Conservation (phyloP, 2,797 vertebrate genomes). For the Brotogeris chrysoptera region DNA sequence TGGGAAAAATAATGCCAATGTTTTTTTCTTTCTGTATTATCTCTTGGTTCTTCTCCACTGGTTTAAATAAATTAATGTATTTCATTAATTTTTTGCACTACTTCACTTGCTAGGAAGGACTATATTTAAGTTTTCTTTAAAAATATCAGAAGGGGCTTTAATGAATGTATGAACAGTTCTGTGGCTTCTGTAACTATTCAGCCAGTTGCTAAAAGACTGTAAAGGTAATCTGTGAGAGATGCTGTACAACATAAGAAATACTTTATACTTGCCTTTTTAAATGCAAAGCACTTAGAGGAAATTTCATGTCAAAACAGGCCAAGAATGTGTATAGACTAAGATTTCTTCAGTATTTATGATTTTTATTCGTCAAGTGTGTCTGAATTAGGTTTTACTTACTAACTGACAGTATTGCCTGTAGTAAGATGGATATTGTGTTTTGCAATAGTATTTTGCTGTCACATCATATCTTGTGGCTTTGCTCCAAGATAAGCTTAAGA, state of each 20-base stretch:
- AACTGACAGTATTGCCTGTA: background rate
- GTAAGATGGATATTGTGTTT: rapidly evolving
- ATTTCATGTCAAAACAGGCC: background rate
- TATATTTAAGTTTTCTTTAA: background rate
- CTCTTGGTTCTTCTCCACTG: background rate
- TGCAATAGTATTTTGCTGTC: background rate
- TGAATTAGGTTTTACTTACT: background rate
- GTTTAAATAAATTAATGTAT: background rate
- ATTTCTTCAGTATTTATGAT: background rate
- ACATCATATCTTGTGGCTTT: background rate
- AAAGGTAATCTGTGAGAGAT: background rate
- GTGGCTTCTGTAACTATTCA: background rate
- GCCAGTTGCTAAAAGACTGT: background rate
- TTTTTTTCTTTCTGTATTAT: background rate
- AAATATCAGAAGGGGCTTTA: background rate
- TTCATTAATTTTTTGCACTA: background rate
- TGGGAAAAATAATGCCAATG: background rate
- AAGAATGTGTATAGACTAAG: background rate
- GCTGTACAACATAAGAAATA: background rate
- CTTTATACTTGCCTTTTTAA: background rate
- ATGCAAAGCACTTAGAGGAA: background rate
- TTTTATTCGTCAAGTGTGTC: background rate
- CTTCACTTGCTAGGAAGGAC: background rate
- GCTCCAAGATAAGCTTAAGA: background rate
- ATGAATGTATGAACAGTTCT: background rate